Conservation (phyloP, 2,888 invertebrate genomes). For the Tortricodes alternella region DNA sequence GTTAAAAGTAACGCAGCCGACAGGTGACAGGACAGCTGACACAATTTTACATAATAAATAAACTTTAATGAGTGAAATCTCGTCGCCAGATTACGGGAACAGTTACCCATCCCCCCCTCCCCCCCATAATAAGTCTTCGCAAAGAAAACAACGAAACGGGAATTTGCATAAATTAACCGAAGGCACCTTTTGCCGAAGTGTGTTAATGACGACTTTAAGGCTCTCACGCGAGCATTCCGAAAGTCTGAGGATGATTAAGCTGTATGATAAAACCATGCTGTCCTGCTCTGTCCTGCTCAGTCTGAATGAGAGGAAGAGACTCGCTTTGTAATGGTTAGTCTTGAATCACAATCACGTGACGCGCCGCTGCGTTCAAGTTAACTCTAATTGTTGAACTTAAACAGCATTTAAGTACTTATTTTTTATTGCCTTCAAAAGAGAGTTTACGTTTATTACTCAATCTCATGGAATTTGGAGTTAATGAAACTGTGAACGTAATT, state of each 20-base stretch:
- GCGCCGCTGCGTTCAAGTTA: constrained; percentile 22
- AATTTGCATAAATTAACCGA: constrained; percentile 74
- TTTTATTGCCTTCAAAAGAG: not conserved
- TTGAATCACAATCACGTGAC: constrained; percentile 25
- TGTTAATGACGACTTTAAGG: constrained; percentile 64
- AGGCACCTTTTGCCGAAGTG: constrained; percentile 48
- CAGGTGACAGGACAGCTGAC: constrained; percentile 27
- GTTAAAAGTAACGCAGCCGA: constrained; percentile 4
- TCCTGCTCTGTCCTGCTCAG: not conserved
- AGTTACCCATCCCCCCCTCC: constrained; percentile 39
- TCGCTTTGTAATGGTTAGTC: constrained; percentile 1
- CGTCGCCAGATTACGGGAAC: constrained; percentile 23
- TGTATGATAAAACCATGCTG: constrained; percentile 13
- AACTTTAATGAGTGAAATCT: constrained; percentile 27
- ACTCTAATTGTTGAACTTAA: constrained; percentile 29
- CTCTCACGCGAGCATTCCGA: constrained; percentile 50
- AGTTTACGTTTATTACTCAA: constrained; percentile 8
- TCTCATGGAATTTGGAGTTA: not conserved
- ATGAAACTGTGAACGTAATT: not conserved
- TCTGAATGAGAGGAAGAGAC: constrained; percentile 6
- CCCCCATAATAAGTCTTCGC: constrained; percentile 51
- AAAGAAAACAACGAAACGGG: constrained; percentile 74
- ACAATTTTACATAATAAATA: constrained; percentile 28
- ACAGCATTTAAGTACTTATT: constrained; percentile 19
- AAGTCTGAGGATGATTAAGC: constrained; percentile 17